Evolutionary conservation across 2,888 invertebrate genomes (phyloP), one percentile per base, ranked within the genome.

Genomic region (Protula sp.): DNA sequence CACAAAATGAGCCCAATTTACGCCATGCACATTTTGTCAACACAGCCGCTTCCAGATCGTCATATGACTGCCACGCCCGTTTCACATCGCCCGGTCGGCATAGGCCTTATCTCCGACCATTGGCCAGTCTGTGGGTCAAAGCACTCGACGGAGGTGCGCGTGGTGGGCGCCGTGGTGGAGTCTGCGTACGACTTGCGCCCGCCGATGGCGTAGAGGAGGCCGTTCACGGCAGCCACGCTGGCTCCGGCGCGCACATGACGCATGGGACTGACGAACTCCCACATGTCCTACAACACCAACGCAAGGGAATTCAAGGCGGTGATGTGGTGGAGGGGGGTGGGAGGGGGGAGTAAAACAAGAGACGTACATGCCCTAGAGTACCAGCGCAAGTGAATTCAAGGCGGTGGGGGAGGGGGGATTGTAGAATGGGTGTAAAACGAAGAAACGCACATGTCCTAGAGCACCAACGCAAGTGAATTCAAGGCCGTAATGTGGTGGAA

Each of bases 201-300:
- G 74, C 94, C 94, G 9, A 94, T 89, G 0, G 92, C 94, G 79
- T 90, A 94, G 63, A 94, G 89, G 68, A 89, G 86, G 0, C 92
- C 91, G 74, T 90, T 89, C 45, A 94, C 79, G 14, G 89, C 86
- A 1, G 92, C 90, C 3, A 91, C 91, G 30, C 92, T 92, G 0
- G 94, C 92, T 66, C 92, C 86, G 67, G 94, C 91, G 59, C 94
- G 85, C 3, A 90, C 89, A 67, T 89, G 88, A 52, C 87, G 86
- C 88, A 94, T 91, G 0, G 91, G 87, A 3, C 72, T 58, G 2
- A 76, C 60, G 22, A 86, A 87, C 63, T 85, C 86, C 94, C 94
- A 94, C 73, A 86, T 58, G 59, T 76, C 69, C 77, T 78, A 68
- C 19, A n/a, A n/a, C 68, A 66, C 48, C 1, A 30, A 54, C 27